These are phyloP conservation scores for Hoplostethus atlanticus DNA, from an alignment of 2,797 vertebrate genomes.

Conservation along the genomic window DNA sequence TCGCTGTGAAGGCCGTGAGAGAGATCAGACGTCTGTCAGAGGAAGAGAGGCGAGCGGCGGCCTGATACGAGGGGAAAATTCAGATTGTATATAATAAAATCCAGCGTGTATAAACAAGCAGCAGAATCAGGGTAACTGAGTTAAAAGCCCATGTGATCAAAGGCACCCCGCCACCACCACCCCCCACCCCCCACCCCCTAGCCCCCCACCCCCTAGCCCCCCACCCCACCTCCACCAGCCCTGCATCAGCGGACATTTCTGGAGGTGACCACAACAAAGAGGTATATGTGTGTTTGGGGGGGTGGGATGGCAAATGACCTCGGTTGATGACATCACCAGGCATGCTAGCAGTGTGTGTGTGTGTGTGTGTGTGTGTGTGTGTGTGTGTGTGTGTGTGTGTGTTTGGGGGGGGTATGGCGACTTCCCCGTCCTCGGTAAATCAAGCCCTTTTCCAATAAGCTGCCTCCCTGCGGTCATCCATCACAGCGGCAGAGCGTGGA, in stretches of 20 bases:
- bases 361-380: too few relatives aligned
- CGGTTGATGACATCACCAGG: conserved; percentile 87
- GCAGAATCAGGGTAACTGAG: conserved; percentile 11
- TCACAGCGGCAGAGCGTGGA: conserved; percentile 89
- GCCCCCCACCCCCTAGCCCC: background rate
- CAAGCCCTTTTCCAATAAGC: conserved; percentile 92
- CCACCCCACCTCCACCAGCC: background rate
- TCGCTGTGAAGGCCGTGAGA: background rate
- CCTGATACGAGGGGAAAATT: background rate
- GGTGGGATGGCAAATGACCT: conserved; percentile 79
- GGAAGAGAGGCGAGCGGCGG: background rate
- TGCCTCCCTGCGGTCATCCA: conserved; percentile 88
- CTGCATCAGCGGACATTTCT: conserved; percentile 84
- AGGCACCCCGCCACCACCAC: background rate
- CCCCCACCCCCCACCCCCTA: background rate
- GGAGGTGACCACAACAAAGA: conserved; percentile 86
- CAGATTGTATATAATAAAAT: conserved; percentile 14
- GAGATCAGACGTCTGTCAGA: background rate
- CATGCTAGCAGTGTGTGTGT: conserved; percentile 79
- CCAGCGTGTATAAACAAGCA: conserved; percentile 8
- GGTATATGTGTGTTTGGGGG: conserved; percentile 68
- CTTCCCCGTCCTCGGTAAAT: conserved; percentile 87
- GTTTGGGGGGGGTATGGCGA: conserved; percentile 25
- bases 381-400: too few relatives aligned
- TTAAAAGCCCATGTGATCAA: conserved; percentile 14